Evolutionary conservation across 2,888 invertebrate species (phyloP).

Genomic region (Chloroclysta siterata): DNA sequence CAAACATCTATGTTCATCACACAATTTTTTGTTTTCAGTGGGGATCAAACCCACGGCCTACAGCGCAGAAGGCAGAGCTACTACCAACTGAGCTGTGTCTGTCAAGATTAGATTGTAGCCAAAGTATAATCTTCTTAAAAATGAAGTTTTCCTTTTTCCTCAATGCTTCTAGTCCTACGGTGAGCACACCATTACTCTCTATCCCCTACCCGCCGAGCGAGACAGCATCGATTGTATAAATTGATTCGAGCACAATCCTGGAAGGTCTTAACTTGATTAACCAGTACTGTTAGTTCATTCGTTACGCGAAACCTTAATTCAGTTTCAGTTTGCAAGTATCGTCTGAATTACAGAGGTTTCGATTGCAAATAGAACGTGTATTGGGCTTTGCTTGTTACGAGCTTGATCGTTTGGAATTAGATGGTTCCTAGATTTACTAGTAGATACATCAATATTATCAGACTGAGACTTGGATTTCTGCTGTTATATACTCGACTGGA

Average conservation of each 20-base stretch:
- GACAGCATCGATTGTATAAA: conserved; percentile 49
- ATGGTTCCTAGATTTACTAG: neutral
- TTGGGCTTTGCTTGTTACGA: neutral
- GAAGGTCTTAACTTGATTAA: conserved; percentile 54
- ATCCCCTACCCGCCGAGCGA: conserved; percentile 22
- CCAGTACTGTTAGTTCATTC: conserved; percentile 52
- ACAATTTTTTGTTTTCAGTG: too few species aligned
- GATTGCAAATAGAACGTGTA: conserved; percentile 31
- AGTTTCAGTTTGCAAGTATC: conserved; percentile 55
- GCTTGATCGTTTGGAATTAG: neutral
- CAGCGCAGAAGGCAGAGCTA: too few species aligned
- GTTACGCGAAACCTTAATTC: conserved; percentile 56
- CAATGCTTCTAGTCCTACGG: neutral
- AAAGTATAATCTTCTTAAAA: too few species aligned
- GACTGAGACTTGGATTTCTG: too few species aligned
- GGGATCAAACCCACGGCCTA: too few species aligned
- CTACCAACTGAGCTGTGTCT: too few species aligned
- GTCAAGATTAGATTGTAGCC: too few species aligned
- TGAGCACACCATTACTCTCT: neutral
- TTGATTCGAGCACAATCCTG: conserved; percentile 55
- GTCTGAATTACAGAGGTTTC: conserved; percentile 45
- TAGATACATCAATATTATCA: too few species aligned
- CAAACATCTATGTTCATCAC: too few species aligned
- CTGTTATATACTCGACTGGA: too few species aligned
- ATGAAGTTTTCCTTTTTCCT: too few species aligned